A percentile compares a stretch with the other conserved stretches of the same genome.
Conservation (phyloP, 2,888 invertebrate species). For the Drosophila bunnanda region DNA sequence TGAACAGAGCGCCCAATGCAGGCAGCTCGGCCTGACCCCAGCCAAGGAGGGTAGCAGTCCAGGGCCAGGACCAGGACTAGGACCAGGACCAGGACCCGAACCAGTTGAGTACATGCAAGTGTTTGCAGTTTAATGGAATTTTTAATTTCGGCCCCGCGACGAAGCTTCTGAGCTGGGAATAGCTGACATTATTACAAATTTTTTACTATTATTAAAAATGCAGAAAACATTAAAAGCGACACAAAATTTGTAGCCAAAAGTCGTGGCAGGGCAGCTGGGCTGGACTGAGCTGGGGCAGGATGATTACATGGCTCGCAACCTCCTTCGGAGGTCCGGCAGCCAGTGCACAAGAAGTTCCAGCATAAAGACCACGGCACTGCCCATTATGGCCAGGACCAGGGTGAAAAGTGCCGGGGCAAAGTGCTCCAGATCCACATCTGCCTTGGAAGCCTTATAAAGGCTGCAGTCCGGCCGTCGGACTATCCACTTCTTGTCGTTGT, state of each 20-base stretch:
- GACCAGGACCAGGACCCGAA: not conserved
- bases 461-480: slow-evolving; percentile 76
- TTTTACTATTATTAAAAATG: slow-evolving; percentile 62
- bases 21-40: slow-evolving; percentile 33
- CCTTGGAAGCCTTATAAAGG: slow-evolving; percentile 63
- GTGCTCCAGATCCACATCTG: slow-evolving; percentile 81
- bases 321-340: slow-evolving; percentile 13
- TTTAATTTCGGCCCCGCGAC: slow-evolving; percentile 57
- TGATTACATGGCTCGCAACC: slow-evolving; percentile 37
- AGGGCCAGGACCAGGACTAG: not conserved
- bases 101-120: slow-evolving; percentile 43
- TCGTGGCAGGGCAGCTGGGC: slow-evolving; percentile 2
- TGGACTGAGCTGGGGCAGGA: slow-evolving; percentile 7
- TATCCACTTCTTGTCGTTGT: slow-evolving; percentile 76
- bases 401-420: slow-evolving; percentile 80
- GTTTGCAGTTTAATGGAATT: slow-evolving; percentile 77
- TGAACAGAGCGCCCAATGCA: slow-evolving; percentile 49
- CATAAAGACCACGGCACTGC: slow-evolving; percentile 60
- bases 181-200: slow-evolving; percentile 53
- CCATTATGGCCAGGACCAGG: slow-evolving; percentile 69
- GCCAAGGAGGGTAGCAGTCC: not conserved
- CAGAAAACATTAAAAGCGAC: slow-evolving; percentile 48
- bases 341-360: slow-evolving; percentile 58
- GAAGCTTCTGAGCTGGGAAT: slow-evolving; percentile 24
- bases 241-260: slow-evolving; percentile 42